Base-by-base conservation (phyloP, 2,888 invertebrate genomes). In the Penaeus monodon region DNA sequence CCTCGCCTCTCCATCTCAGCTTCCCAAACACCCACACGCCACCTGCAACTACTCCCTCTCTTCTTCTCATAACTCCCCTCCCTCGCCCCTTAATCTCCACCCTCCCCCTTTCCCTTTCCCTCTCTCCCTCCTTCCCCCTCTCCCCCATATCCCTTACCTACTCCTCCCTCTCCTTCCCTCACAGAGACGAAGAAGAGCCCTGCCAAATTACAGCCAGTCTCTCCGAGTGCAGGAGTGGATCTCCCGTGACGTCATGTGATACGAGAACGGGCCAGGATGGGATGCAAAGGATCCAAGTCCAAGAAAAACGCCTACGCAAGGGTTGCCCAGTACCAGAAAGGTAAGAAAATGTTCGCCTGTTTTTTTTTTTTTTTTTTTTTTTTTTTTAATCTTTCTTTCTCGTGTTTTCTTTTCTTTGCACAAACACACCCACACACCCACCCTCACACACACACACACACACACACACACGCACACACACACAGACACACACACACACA, bases 271-370 rank as follows among this genome's bases (percentile, higher is more conserved):
- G 38, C 24, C 85, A 82, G 73, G 44, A 89, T 89, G 89, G 89
- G 89, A 57, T 89, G 89, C 85, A 84, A 82, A 38, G 89, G 89
- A 49, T 89, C 89, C 24, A 87, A 87, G 73, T 89, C 89, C 33
- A 89, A 89, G 88, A 89, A 89, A 68, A 86, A 88, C 78, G 89
- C 89, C n/a, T 89, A 88, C 64, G 87, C 87, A 14, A 81, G 89
- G 65, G 89, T 89, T 66, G 89, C 89, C 65, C 89, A 89, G 85
- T 89, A 89, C 44, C 89, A 89, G 77, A 89, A 89, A 87, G 89
- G 89, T 89, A 79, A 80, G 88, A n/a, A 66, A 66, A 74, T 10
- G 20, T 10, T 29, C 4, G 33, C 3, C 3, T 33, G 1, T 33
- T 33, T 33, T 68, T 29, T 20, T 68, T 17, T n/a, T 4, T 68